Evolutionary conservation across 2,797 vertebrate species (phyloP), one percentile per base, ranked within the genome.

Genomic region (Girardinus metallicus): DNA sequence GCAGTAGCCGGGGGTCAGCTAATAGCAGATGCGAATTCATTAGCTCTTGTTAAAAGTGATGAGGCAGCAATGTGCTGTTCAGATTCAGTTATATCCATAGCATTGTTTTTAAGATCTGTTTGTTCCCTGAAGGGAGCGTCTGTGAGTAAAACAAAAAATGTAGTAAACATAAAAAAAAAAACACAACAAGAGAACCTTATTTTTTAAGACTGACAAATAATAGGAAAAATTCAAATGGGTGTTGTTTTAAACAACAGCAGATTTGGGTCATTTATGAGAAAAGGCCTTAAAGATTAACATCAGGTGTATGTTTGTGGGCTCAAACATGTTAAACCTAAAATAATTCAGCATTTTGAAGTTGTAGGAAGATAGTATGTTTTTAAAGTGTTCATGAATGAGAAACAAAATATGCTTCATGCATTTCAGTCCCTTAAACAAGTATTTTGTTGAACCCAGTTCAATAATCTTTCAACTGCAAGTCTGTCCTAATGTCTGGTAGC

Each of bases 11-110:
- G 21, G 44, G 89, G 89, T 80, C 85, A 86, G 88, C 87, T 90
- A 90, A 89, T 88, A 85, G 90, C 76, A 73, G 75, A 89, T 78
- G 80, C 86, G 89, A 79, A 88, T 86, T 85, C 80, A 88, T 93
- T 87, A 93, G 84, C 44, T 76, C 78, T 43, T 83, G 84, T 88
- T 83, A 80, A 62, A 91, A 91, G 74, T 36, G 75, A 74, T 76
- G 89, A 91, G 86, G 90, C 92, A 92, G 93, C 92, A 91, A 90
- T 83, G 81, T 88, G 84, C 71, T 82, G 84, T 90, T 89, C 81
- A 89, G 75, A 84, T 73, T 83, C 80, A 82, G 91, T 86, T 79
- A 77, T 87, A 88, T 81, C 86, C 66, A 88, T 75, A 57, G 84
- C 78, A 89, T 77, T 89, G 80, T 85, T 87, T 78, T 87, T 91